These are phyloP conservation scores for Seriola rivoliana DNA, from an alignment of 2,113 vertebrate genomes.

Conservation along the genomic window DNA sequence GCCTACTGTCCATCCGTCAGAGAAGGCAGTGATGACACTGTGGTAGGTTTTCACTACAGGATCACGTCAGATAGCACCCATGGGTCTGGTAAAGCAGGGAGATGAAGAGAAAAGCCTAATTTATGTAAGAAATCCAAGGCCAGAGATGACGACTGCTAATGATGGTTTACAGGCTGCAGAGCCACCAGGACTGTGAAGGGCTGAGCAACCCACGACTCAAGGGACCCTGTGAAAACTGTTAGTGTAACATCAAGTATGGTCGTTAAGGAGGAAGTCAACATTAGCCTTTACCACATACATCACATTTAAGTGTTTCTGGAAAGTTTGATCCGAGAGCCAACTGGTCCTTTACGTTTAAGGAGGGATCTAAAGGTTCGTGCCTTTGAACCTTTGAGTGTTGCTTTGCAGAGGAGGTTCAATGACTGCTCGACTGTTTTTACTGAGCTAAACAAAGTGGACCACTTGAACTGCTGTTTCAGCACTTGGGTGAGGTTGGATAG, in stretches of 20 bases:
- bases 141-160: constrained; percentile 39
- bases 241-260: constrained; percentile 60
- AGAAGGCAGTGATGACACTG: constrained; percentile 39
- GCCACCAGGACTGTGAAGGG: constrained; percentile 33
- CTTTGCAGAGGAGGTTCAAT: constrained; percentile 53
- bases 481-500: constrained; percentile 33
- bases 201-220: constrained; percentile 38
- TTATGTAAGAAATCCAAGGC: constrained; percentile 28
- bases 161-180: constrained; percentile 55
- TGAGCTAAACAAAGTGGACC: constrained; percentile 62
- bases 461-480: constrained; percentile 57
- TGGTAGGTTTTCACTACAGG: constrained; percentile 35
- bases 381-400: constrained; percentile 52
- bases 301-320: constrained; percentile 74
- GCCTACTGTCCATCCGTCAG: constrained; percentile 42
- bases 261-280: constrained; percentile 69
- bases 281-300: constrained; percentile 59
- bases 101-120: constrained; percentile 42
- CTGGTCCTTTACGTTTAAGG: constrained; percentile 53
- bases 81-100: constrained; percentile 54
- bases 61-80: constrained; percentile 12
- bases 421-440: constrained; percentile 44
- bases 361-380: constrained; percentile 43
- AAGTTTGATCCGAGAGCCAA: constrained; percentile 51
- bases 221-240: constrained; percentile 72